Conservation (phyloP, 2,888 invertebrate genomes). For the Neoascia interrupta region DNA sequence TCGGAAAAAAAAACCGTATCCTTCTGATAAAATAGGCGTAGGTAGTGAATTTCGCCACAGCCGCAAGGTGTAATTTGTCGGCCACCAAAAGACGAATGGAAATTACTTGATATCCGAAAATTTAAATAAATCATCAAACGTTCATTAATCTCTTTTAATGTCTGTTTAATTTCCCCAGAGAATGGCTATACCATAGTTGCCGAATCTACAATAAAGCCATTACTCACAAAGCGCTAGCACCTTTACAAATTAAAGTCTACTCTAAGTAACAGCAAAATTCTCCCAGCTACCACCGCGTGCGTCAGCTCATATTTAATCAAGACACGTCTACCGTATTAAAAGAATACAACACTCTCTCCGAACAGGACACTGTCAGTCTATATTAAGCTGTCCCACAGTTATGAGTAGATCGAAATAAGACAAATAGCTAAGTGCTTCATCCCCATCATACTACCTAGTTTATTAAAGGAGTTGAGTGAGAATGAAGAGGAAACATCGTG, state of each 20-base stretch:
- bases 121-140: neutral
- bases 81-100: neutral
- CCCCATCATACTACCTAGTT: neutral
- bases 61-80: too few species aligned
- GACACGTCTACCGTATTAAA: conserved; percentile 44
- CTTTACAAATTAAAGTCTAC: conserved; percentile 3
- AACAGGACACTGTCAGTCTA: conserved; percentile 14
- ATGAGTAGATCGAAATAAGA: conserved; percentile 22
- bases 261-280: too few species aligned
- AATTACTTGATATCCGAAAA: neutral
- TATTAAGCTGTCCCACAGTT: conserved; percentile 34
- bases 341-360: conserved; percentile 28
- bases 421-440: conserved; percentile 2
- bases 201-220: conserved; percentile 21
- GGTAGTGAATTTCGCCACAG: too few species aligned
- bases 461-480: neutral
- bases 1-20: too few species aligned
- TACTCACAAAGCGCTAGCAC: conserved; percentile 15
- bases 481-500: too few species aligned
- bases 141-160: conserved; percentile 16
- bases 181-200: conserved; percentile 5
- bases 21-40: too few species aligned
- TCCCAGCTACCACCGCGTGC: neutral
- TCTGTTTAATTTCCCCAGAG: conserved; percentile 15
- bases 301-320: conserved; percentile 35